Evolutionary conservation across 2,888 invertebrate species (phyloP).

Genomic region (Hydraecia micacea): DNA sequence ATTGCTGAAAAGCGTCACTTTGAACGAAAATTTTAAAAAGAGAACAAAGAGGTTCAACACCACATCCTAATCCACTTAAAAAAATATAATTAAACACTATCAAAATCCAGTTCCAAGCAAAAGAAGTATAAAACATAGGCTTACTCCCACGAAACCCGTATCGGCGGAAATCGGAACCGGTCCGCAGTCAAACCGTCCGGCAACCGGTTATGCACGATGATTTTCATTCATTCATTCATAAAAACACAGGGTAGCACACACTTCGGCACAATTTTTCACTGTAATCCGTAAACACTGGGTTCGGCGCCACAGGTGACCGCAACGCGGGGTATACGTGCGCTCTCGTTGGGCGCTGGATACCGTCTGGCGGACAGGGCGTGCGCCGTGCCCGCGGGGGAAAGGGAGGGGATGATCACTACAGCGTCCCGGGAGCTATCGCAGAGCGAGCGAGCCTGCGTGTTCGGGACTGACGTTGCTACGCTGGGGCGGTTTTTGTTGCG

Average conservation of each 20-base stretch:
- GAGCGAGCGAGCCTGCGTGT: slow-evolving; percentile 78
- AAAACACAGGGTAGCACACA: slow-evolving; percentile 71
- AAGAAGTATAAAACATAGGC: slow-evolving; percentile 67
- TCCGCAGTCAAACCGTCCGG: slow-evolving; percentile 76
- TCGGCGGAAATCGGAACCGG: slow-evolving; percentile 80
- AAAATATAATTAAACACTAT: slow-evolving; percentile 64
- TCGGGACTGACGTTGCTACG: slow-evolving; percentile 68
- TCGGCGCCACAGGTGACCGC: slow-evolving; percentile 81
- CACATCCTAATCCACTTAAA: slow-evolving; percentile 57
- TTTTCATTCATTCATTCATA: slow-evolving; percentile 77
- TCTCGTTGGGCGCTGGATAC: slow-evolving; percentile 73
- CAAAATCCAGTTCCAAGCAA: slow-evolving; percentile 69
- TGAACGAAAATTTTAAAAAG: not conserved
- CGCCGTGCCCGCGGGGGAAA: slow-evolving; percentile 69
- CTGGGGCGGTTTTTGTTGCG: slow-evolving; percentile 61
- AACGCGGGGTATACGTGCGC: slow-evolving; percentile 69
- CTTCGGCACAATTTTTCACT: slow-evolving; percentile 77
- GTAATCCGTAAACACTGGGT: slow-evolving; percentile 77
- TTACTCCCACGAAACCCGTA: slow-evolving; percentile 80
- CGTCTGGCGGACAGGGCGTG: slow-evolving; percentile 76
- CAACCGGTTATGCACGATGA: slow-evolving; percentile 70
- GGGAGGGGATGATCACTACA: slow-evolving; percentile 80
- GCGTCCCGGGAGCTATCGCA: slow-evolving; percentile 79
- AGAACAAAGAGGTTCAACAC: slow-evolving; percentile 24
- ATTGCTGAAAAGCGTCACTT: not conserved